phyloP scores from a whole-genome alignment of 2,888 invertebrate species.

The Hyalella azteca region DNA sequence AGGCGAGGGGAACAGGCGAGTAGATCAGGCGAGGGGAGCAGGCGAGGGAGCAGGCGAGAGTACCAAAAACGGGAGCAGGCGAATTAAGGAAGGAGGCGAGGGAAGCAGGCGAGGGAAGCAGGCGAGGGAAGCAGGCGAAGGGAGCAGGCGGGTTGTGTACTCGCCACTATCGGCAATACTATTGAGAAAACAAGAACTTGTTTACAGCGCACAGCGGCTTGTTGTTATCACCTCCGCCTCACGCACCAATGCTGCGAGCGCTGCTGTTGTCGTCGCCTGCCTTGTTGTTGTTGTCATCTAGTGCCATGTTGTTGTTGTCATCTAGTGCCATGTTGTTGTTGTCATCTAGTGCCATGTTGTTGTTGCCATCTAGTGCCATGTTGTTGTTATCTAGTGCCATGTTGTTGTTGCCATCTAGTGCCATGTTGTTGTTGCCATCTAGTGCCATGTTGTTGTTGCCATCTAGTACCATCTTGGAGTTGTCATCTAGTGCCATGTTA shows the following conservation, averaged over 20 bases:
- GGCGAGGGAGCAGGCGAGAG: neutral
- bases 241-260: neutral
- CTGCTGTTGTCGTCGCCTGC: neutral
- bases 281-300: too few species aligned
- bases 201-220: constrained; percentile 25
- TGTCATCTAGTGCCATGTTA: too few species aligned
- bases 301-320: too few species aligned
- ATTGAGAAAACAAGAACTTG: constrained; percentile 30
- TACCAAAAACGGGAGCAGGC: neutral
- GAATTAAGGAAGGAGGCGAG: neutral
- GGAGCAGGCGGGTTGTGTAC: neutral
- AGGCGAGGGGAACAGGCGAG: neutral
- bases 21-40: too few species aligned
- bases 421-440: too few species aligned
- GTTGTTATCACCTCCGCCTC: constrained; percentile 7
- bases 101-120: neutral
- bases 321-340: too few species aligned
- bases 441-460: too few species aligned
- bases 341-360: too few species aligned
- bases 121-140: neutral
- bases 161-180: constrained; percentile 24
- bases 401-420: too few species aligned
- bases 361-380: too few species aligned
- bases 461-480: too few species aligned
- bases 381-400: too few species aligned